Conservation (phyloP, 2,888 invertebrate species). For the Lithophane leautieri region DNA sequence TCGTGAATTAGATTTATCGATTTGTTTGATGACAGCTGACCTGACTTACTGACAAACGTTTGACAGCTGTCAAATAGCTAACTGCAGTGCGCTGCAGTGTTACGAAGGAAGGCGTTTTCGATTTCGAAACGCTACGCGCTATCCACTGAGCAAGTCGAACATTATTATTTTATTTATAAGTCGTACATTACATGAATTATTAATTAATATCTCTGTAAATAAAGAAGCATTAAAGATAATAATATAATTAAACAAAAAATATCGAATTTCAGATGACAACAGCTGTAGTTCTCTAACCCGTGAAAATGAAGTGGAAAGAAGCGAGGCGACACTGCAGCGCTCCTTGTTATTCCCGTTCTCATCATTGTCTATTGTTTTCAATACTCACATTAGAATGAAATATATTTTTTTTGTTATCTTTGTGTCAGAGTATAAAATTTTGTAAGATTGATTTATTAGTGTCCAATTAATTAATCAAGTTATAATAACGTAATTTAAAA, state of each 20-base stretch:
- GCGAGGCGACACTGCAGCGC: not conserved
- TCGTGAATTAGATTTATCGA: slow-evolving; percentile 57
- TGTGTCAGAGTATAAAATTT: not conserved
- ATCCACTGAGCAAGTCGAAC: not conserved
- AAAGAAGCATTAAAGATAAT: not conserved
- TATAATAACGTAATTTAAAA: not conserved
- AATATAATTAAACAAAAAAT: not conserved
- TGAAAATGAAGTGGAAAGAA: not conserved
- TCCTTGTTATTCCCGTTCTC: not conserved
- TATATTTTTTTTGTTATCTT: not conserved
- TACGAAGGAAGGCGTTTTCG: not conserved
- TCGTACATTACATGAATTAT: not conserved
- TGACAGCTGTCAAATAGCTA: slow-evolving; percentile 52
- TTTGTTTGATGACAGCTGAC: slow-evolving; percentile 61
- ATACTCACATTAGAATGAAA: not conserved
- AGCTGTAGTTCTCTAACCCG: not conserved
- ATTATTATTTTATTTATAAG: too few relatives aligned
- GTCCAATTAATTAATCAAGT: not conserved
- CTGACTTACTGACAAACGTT: slow-evolving; percentile 24
- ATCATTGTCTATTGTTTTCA: not conserved
- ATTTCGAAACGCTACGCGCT: slow-evolving; percentile 13
- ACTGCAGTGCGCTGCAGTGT: slow-evolving; percentile 3
- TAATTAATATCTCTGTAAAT: not conserved
- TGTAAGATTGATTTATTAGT: not conserved
- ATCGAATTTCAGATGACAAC: not conserved